Evolutionary conservation across 2,113 vertebrate species (phyloP).

Genomic region (Ascaphus truei): DNA sequence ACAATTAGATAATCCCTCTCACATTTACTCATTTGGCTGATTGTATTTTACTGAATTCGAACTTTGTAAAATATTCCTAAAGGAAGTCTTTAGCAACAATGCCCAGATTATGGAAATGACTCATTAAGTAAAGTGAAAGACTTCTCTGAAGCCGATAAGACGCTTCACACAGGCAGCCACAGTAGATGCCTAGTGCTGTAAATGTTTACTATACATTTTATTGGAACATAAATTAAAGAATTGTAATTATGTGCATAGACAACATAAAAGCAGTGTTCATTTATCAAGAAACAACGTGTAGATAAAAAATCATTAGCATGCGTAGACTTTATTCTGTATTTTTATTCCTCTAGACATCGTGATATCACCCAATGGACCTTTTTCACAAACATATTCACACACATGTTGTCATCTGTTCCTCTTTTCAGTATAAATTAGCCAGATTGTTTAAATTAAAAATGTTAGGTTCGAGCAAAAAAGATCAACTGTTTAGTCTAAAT

Average conservation of each 20-base stretch:
- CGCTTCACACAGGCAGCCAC: slow-evolving; percentile 68
- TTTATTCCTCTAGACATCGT: not conserved
- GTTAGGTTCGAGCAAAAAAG: too few relatives aligned
- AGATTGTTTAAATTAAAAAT: too few relatives aligned
- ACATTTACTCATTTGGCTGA: slow-evolving; percentile 55
- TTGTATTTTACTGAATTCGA: slow-evolving; percentile 63
- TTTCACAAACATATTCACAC: too few relatives aligned
- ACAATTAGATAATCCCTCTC: slow-evolving; percentile 65
- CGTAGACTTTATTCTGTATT: slow-evolving; percentile 25
- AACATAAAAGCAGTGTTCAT: slow-evolving; percentile 56
- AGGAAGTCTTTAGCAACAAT: slow-evolving; percentile 78
- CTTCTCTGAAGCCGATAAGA: slow-evolving; percentile 64
- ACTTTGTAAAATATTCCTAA: slow-evolving; percentile 76
- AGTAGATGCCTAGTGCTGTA: slow-evolving; percentile 66
- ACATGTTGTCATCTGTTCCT: too few relatives aligned
- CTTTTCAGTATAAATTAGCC: too few relatives aligned
- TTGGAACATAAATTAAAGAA: slow-evolving; percentile 73
- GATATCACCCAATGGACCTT: too few relatives aligned
- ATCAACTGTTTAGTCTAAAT: too few relatives aligned
- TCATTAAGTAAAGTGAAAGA: slow-evolving; percentile 75
- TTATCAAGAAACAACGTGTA: slow-evolving; percentile 56
- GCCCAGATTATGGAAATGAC: slow-evolving; percentile 84
- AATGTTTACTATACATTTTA: slow-evolving; percentile 68
- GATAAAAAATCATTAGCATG: slow-evolving; percentile 47
- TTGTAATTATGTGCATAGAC: slow-evolving; percentile 62